Evolutionary conservation across 2,888 invertebrate genomes (phyloP), one percentile per base, ranked within the genome.

Genomic region (Volucella inflata): DNA sequence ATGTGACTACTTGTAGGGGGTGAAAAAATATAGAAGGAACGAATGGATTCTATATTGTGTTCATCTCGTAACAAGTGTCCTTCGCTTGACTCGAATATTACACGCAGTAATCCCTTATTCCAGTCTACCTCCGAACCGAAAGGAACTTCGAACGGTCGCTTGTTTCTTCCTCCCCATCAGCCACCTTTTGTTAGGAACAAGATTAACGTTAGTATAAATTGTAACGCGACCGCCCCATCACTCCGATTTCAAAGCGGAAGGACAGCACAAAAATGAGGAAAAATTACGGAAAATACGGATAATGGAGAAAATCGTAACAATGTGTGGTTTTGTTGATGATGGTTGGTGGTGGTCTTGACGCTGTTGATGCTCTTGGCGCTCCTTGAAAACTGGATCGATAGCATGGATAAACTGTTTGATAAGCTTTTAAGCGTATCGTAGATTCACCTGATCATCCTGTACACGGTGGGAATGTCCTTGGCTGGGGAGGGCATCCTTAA

Each of bases 371-470:
- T 21, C 2, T 21, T 21, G 21, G 21, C 21, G 50, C n/a, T 12
- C 30, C 12, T 11, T 21, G 4, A 36, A 46, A 68, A 44, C 55
- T 44, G 50, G 42, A 76, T 64, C 42, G 64, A 50, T 72, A 42
- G 11, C 14, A 68, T 14, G 68, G 68, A 68, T 67, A 71, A 67
- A 82, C 36, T 78, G 72, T 83, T 78, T 83, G 78, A 50, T 57
- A 50, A 77, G 82, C 82, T 83, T 72, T 83, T 83, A 68, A 71
- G 72, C 21, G 48, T 12, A 60, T 46, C 60, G 38, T 67, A 72
- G 60, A 68, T 62, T 55, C 82, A 83, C 78, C 78, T 77, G 82
- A 78, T 77, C 65, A 72, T 67, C 42, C 17, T 44, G 21, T 21
- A 3, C 21, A 21, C 21, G 2, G 4, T 21, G 21, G 36, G 36